These are phyloP conservation scores for Penaeus chinensis DNA, from an alignment of 1,140 invertebrate species.

Conservation along the genomic window DNA sequence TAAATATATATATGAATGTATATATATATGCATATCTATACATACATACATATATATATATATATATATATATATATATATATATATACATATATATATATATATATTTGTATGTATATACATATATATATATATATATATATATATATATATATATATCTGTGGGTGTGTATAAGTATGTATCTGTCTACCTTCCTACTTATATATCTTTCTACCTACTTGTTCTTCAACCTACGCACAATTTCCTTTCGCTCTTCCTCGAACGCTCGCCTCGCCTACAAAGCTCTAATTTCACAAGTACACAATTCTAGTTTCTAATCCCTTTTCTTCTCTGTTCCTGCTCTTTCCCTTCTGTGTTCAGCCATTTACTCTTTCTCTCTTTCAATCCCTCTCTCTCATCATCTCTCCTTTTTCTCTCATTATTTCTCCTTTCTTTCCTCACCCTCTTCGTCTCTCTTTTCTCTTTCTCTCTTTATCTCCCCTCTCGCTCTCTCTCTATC, in stretches of 20 bases:
- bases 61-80: too few relatives aligned
- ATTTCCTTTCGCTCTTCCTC: background rate
- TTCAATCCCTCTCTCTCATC: background rate
- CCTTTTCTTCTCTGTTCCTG: background rate
- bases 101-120: too few relatives aligned
- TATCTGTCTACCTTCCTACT: too few relatives aligned
- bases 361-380: background rate
- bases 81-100: too few relatives aligned
- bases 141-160: too few relatives aligned
- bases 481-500: background rate
- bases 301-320: background rate
- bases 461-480: background rate
- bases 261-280: background rate
- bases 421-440: background rate
- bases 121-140: too few relatives aligned
- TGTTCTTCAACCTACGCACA: background rate
- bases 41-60: too few relatives aligned
- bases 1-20: too few relatives aligned
- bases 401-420: background rate
- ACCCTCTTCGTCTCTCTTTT: background rate
- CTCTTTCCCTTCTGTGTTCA: background rate
- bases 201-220: background rate
- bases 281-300: too few relatives aligned
- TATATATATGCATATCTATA: too few relatives aligned
- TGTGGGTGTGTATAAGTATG: too few relatives aligned